phyloP scores from a whole-genome alignment of 2,888 invertebrate genomes.

The Melieria omissa region DNA sequence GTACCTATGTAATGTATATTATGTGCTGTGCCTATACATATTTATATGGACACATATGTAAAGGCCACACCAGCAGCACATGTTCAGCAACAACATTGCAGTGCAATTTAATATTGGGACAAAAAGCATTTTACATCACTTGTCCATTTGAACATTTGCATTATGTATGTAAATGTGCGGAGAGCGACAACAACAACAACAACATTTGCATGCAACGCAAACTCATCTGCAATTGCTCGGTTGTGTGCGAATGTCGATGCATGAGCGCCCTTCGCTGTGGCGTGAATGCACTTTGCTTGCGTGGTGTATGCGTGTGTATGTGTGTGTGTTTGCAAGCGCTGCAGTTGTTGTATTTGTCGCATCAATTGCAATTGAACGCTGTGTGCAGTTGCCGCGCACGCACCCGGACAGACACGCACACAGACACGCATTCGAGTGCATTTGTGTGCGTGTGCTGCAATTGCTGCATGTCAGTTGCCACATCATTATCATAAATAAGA shows the following conservation, averaged over 20 bases:
- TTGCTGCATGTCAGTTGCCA: constrained; percentile 35
- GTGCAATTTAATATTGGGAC: neutral
- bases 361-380: constrained; percentile 37
- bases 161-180: constrained; percentile 24
- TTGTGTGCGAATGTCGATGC: neutral
- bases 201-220: too few relatives aligned
- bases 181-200: too few relatives aligned
- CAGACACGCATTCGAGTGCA: neutral
- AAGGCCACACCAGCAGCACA: neutral
- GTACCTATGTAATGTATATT: constrained; percentile 15
- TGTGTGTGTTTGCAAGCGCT: constrained; percentile 1
- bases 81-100: constrained; percentile 5
- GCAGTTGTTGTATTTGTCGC: constrained; percentile 27
- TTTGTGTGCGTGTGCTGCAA: constrained; percentile 2
- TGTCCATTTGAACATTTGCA: constrained; percentile 41
- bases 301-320: neutral
- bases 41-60: constrained; percentile 2
- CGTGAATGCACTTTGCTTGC: neutral
- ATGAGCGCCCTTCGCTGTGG: constrained; percentile 1
- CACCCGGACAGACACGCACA: neutral
- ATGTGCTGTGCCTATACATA: constrained; percentile 15
- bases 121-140: constrained; percentile 35
- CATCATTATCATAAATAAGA: constrained; percentile 41
- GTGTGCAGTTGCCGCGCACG: constrained; percentile 15
- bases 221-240: too few relatives aligned